Base-by-base conservation (phyloP, 2,888 invertebrate species). In the Heteromurus nitidus region DNA sequence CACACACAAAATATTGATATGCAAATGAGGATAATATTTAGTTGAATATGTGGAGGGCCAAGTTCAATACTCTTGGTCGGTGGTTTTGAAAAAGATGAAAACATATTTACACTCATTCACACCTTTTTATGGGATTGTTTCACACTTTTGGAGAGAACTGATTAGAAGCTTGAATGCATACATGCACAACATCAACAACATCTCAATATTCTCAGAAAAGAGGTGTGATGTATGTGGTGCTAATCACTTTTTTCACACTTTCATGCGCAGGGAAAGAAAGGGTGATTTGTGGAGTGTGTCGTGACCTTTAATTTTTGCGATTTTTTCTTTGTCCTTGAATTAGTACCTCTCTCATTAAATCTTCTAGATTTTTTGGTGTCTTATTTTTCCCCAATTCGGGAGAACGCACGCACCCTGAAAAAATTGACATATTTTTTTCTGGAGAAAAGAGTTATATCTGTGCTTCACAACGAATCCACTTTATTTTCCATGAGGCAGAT, bases 221-320 rank as follows among this genome's bases (percentile, higher is more conserved):
- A n/a, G n/a, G n/a, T n/a, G n/a, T n/a, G n/a, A n/a, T n/a, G n/a
- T n/a, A n/a, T n/a, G n/a, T n/a, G 30, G 70, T 72, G 70, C 60
- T 60, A 72, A 72, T 36, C 58, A 44, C 30, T 64, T n/a, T 47
- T 55, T 62, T 64, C 64, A 42, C 64, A 64, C 64, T 36, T 64
- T 64, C 7, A 22, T 36, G 64, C 47, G 3, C 47, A 5, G 11
- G 7, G 3, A 5, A 47, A 47, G 47, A 11, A n/a, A 47, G 47
- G 11, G n/a, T 16, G n/a, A 55, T 55, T 11, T 11, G 11, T 50
- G 18, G 50, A 36, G 36, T 36, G 36, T 36, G 36, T 13, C 36
- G 36, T 36, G 36, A 36, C 36, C 36, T n/a, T n/a, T n/a, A n/a
- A n/a, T n/a, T 36, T 36, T 36, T 36, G 9, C 36, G 9, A 9